Evolutionary conservation across 64 coral and sea anemone genomes (phyloP), one percentile per base, ranked within the genome.

Genomic region (Montipora sp.): DNA sequence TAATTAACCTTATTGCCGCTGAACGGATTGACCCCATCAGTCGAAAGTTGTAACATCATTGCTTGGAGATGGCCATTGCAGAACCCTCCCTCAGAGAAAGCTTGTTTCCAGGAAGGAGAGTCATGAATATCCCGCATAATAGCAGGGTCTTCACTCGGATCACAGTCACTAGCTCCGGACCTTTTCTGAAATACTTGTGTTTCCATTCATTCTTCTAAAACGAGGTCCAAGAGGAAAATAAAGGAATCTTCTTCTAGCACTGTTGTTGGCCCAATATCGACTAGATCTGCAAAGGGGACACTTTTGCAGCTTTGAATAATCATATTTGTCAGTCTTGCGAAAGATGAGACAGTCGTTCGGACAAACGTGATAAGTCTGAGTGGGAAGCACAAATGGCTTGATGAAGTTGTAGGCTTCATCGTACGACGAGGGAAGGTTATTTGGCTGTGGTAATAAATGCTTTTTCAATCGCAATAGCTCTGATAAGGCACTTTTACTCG

Each of bases 281-380:
- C 14, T n/a, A 13, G 1, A 7, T 5, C 21, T 0, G 11, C 72
- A 75, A 75, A 75, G 0, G 3, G 72, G 72, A 43, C 22, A 75
- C 2, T 12, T 75, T 5, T 11, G 4, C 3, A 75, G 21, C 7
- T 43, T 5, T 10, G 72, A 27, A 11, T 75, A 43, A 12, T 75
- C 72, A 75, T 45, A 75, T 3, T 0, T 7, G 23, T 36, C 22
- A 27, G 18, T 75, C 8, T 27, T 84, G 21, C 89, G 51, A 46
- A 76, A 95, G 0, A 95, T 8, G n/a, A 95, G 59, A 24, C 93
- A 95, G 59, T 95, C 93, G 80, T 95, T 91, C 47, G n/a, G 46
- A 43, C 93, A 95, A 2, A 45, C 93, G 84, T 91, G 48, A 68
- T 24, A 91, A 5, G 87, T 5, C 21, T 91, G 4, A 60, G 87